These are phyloP conservation scores for Sclerurus mexicanus DNA, from an alignment of 2,113 vertebrate genomes.

Conservation along the genomic window DNA sequence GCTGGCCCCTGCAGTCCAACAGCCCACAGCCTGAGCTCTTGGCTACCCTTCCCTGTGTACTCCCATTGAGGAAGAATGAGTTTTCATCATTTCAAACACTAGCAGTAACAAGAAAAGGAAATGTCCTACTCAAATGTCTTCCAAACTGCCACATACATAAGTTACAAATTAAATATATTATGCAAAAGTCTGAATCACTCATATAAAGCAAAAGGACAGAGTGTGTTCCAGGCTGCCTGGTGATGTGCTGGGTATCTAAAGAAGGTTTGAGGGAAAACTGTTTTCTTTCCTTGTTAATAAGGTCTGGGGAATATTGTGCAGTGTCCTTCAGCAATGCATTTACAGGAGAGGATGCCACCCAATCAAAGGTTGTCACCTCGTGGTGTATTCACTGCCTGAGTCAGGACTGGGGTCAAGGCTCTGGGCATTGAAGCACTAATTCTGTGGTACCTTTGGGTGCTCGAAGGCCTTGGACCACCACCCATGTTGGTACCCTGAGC, in stretches of 20 bases:
- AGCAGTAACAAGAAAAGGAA: conserved; percentile 50
- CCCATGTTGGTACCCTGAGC: background rate
- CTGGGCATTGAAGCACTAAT: background rate
- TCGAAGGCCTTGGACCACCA: background rate
- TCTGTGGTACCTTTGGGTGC: background rate
- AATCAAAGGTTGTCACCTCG: fast-evolving
- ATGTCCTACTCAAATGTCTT: background rate
- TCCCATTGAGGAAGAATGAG: background rate
- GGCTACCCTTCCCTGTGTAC: background rate
- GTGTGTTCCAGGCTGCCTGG: background rate
- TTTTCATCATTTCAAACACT: conserved; percentile 48
- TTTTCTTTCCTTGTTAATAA: background rate
- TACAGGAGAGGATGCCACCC: background rate
- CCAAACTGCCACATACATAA: background rate
- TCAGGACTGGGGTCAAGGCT: background rate
- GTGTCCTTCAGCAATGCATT: background rate
- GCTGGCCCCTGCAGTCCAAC: background rate
- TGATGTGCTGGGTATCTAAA: background rate
- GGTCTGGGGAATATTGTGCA: background rate
- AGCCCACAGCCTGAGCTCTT: background rate
- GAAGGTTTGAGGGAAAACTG: background rate
- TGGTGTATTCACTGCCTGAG: background rate
- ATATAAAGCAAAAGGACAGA: background rate
- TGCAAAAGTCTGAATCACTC: background rate
- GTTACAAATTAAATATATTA: background rate